These are phyloP conservation scores for Lottia gigantea DNA, from an alignment of 2,888 invertebrate species.

Conservation along the genomic window DNA sequence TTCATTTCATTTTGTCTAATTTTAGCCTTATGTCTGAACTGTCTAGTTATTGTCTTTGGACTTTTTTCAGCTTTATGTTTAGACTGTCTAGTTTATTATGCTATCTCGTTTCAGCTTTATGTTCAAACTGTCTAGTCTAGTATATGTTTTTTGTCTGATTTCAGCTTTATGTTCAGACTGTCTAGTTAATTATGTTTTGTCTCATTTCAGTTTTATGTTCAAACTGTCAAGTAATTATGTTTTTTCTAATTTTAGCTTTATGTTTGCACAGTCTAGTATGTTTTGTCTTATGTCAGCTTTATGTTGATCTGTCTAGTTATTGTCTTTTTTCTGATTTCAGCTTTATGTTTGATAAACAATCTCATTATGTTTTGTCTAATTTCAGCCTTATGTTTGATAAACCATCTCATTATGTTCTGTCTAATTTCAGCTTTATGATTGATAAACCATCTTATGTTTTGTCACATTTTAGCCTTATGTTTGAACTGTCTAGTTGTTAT, in stretches of 20 bases:
- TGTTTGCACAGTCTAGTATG: slow-evolving; percentile 3
- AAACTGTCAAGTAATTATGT: not conserved
- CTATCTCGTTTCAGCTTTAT: slow-evolving; percentile 10
- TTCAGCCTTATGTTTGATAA: slow-evolving; percentile 7
- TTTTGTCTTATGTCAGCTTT: not conserved
- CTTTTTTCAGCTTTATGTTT: slow-evolving; percentile 9
- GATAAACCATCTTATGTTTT: not conserved
- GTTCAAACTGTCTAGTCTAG: slow-evolving; percentile 93
- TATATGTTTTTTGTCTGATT: slow-evolving; percentile 44
- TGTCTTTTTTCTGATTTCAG: not conserved
- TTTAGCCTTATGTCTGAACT: slow-evolving; percentile 3
- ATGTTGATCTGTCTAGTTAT: slow-evolving; percentile 1
- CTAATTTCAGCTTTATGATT: slow-evolving; percentile 11
- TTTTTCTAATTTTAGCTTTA: not conserved
- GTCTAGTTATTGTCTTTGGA: not conserved
- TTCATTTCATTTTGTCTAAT: slow-evolving; percentile 70
- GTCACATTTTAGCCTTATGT: slow-evolving; percentile 81
- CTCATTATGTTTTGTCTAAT: not conserved
- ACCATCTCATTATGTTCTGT: not conserved
- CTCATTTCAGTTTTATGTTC: slow-evolving; percentile 10
- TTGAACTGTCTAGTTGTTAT: slow-evolving; percentile 95
- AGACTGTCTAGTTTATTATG: not conserved
- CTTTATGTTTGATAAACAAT: slow-evolving; percentile 9
- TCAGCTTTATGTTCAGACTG: slow-evolving; percentile 4
- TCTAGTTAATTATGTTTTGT: slow-evolving; percentile 1